phyloP scores from a whole-genome alignment of 2,797 vertebrate genomes.

The Psittacula echo region DNA sequence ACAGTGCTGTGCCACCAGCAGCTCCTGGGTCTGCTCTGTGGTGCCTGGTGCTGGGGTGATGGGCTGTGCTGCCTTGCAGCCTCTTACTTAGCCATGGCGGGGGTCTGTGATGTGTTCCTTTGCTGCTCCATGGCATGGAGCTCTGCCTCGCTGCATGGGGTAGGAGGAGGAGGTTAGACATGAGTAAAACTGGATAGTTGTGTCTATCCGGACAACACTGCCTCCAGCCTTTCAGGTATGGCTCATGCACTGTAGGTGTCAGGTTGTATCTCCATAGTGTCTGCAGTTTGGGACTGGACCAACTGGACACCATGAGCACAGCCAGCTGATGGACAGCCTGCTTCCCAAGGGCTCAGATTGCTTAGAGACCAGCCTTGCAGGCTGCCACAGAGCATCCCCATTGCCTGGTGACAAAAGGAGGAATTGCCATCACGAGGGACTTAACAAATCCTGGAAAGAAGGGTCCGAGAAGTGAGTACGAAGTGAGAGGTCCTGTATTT shows the following conservation, averaged over 20 bases:
- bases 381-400: not conserved
- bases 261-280: not conserved
- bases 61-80: not conserved
- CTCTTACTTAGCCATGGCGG: not conserved
- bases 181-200: not conserved
- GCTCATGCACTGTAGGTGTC: not conserved
- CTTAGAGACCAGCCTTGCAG: not conserved
- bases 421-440: rapidly evolving
- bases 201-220: not conserved
- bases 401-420: not conserved
- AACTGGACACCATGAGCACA: not conserved
- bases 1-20: not conserved
- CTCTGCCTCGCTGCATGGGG: not conserved
- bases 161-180: not conserved
- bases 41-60: not conserved
- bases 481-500: not conserved
- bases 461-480: not conserved
- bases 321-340: not conserved
- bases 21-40: not conserved
- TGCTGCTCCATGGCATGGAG: rapidly evolving
- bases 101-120: not conserved
- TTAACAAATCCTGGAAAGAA: not conserved
- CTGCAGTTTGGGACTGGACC: not conserved
- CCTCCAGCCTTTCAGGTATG: not conserved
- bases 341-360: not conserved